Conservation (phyloP, 92 coral and sea anemone genomes). For the Epizoanthus fatuus region DNA sequence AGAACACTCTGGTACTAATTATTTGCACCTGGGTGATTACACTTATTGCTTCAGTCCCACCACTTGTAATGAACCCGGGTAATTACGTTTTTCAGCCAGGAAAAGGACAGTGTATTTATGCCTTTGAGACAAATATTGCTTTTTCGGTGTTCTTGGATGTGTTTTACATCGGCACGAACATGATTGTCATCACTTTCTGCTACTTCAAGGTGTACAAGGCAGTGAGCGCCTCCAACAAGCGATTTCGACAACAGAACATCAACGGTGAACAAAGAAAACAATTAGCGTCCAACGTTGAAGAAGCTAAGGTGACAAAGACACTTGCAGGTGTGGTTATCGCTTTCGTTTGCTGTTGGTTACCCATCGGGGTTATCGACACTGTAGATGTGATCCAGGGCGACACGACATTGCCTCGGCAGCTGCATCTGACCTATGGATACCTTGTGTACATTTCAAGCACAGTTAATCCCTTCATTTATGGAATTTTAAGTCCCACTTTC, state of each 20-base stretch:
- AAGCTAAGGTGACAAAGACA: too few species aligned
- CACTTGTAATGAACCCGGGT: conserved; percentile 13
- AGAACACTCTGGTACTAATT: conserved; percentile 10
- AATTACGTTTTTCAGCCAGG: conserved; percentile 27
- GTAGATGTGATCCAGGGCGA: conserved; percentile 22
- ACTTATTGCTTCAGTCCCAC: conserved; percentile 27
- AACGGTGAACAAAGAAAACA: too few species aligned
- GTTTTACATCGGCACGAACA: too few species aligned
- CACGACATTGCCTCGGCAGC: background rate
- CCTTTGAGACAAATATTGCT: conserved; percentile 22
- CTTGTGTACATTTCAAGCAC: conserved; percentile 19
- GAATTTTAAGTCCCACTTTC: background rate
- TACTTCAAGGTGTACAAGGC: too few species aligned
- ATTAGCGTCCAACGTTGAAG: too few species aligned
- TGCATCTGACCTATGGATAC: background rate
- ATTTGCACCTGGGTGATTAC: conserved; percentile 3
- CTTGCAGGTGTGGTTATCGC: background rate
- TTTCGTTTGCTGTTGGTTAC: too few species aligned
- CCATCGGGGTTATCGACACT: background rate
- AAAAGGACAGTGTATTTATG: conserved; percentile 32
- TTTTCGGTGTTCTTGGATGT: conserved; percentile 19
- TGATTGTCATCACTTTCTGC: too few species aligned
- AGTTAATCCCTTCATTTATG: conserved; percentile 1
- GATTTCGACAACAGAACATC: background rate
- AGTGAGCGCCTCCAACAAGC: conserved; percentile 7